Evolutionary conservation across 2,888 invertebrate genomes (phyloP), one percentile per base, ranked within the genome.

Genomic region (Scelioninae gen. 1): DNA sequence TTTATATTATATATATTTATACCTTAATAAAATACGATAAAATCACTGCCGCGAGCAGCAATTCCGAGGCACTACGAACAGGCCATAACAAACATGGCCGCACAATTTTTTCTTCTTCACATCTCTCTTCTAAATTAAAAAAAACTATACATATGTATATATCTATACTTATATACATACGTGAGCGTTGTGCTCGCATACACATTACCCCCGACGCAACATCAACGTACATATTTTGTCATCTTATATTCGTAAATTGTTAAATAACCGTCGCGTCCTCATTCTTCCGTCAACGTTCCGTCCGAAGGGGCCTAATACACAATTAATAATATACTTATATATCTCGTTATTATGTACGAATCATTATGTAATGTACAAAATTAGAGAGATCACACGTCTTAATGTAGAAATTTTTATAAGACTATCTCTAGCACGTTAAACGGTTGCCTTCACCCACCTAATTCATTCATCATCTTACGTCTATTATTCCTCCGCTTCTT

Each of bases 11-110:
- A 76, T 77, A 84, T 84, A 91, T 90, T n/a, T n/a, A n/a, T n/a
- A 91, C 90, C 90, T 86, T 91, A 89, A 90, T 90, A 92, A 91
- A 92, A 92, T 92, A 92, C 90, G 90, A 90, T 91, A 90, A 92
- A 92, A 92, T 92, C 89, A 90, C 92, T 92, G 92, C 92, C 84
- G 85, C 89, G 89, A 91, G 92, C 92, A 92, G 92, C 90, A 91
- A 92, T 92, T 92, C 91, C 92, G 92, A 92, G 92, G 92, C 92
- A 92, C 92, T 92, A 92, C 92, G 90, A 92, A 92, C 91, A 90
- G 92, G 91, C 92, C 92, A 92, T 90, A 91, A 87, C 89, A 88
- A 90, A 89, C 90, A 91, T 92, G 92, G 91, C 91, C 92, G 90
- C 90, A 90, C 90, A 92, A 91, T 91, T n/a, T n/a, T n/a, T n/a